Evolutionary conservation across 2,113 vertebrate species (phyloP).

Genomic region (Corydoras maculifer): DNA sequence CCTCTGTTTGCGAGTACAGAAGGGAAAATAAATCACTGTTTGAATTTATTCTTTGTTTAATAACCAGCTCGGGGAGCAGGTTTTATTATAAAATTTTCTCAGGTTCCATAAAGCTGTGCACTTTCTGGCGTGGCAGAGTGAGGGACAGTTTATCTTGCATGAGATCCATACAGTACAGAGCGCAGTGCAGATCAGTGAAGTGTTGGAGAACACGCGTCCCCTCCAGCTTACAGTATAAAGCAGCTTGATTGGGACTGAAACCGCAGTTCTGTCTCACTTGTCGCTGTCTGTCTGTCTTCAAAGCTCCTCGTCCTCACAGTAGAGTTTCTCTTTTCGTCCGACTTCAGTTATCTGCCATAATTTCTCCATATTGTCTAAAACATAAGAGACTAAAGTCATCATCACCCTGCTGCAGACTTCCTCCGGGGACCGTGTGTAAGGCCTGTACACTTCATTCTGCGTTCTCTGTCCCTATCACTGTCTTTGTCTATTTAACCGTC

Average conservation of each 20-base stretch:
- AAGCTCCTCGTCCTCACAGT: not conserved
- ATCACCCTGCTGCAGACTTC: not conserved
- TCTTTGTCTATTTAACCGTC: slow-evolving; percentile 42
- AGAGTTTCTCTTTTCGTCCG: not conserved
- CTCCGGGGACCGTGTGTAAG: slow-evolving; percentile 4
- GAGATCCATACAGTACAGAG: not conserved
- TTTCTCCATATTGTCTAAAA: not conserved
- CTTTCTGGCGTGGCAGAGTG: too few relatives aligned
- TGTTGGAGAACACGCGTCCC: not conserved
- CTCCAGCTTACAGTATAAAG: not conserved
- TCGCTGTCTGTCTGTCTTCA: slow-evolving; percentile 11
- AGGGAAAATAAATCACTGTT: too few relatives aligned
- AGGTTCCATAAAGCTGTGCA: too few relatives aligned
- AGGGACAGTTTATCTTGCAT: too few relatives aligned
- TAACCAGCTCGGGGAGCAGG: too few relatives aligned
- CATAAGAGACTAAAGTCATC: slow-evolving; percentile 4
- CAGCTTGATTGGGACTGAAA: not conserved
- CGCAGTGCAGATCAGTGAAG: slow-evolving; percentile 46
- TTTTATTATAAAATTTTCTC: too few relatives aligned
- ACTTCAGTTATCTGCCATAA: slow-evolving; percentile 49
- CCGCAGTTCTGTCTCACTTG: not conserved
- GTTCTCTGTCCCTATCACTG: slow-evolving; percentile 38
- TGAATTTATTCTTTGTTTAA: too few relatives aligned
- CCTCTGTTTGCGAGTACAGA: too few relatives aligned
- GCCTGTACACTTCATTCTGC: not conserved